Base-by-base conservation (phyloP, 2,113 vertebrate genomes). In the Megalops atlanticus region DNA sequence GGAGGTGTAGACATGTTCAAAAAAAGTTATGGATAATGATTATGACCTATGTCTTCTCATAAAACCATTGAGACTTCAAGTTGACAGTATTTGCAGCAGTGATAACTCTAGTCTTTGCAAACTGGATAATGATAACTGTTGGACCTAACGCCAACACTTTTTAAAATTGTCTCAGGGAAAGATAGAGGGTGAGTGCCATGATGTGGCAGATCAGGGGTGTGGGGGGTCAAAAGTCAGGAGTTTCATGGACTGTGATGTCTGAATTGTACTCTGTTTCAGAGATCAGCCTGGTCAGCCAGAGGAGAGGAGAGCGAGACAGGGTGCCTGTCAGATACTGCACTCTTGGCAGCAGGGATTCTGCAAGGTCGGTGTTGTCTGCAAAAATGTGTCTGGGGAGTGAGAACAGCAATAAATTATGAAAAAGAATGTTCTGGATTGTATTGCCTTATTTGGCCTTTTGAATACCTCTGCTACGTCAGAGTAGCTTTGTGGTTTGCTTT, bases 261-360 rank as follows among this genome's bases (percentile, higher is more conserved):
- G 36, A 71, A 49, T 21, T 81, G 47, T 82, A 15, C 41, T 80
- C 70, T 81, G 2, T 49, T 1, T 0, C 93, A 97, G 96, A 97
- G 40, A 64, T 91, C 0, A 81, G 87, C 0, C 0, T 91, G 27
- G 77, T 0, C n/a, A n/a, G n/a, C 89, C 92, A 89, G 89, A 94
- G 85, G 84, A 93, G 82, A 81, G 82, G 71, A 0, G 96, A 96
- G 82, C 77, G 86, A 89, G 90, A 93, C 81, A 92, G 93, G n/a
- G 91, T 93, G 21, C 97, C 97, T 0, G 95, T 98, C 70, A 93
- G 95, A 78, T 99, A 98, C 84, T 96, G 96, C 88, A 94, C 89
- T 47, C 86, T 99, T 87, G 97, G 98, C 18, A 96, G 93, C 83
- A 94, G 97, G 0, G 97, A 98, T 78, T 94, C 93, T 0, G 91